Conservation (phyloP, 2,888 invertebrate species). For the Diarsia mendica region DNA sequence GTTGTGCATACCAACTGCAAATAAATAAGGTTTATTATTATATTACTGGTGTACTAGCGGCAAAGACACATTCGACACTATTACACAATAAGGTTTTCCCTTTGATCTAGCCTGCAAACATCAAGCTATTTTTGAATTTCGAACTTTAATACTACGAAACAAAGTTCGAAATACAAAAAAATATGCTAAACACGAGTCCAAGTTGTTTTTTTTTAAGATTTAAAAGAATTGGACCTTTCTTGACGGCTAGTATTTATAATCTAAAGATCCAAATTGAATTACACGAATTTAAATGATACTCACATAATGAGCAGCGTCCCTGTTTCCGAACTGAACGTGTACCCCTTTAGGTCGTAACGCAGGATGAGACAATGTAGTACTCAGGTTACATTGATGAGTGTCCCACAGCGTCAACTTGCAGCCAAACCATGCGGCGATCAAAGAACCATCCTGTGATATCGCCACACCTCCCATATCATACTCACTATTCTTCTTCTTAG, state of each 20-base stretch:
- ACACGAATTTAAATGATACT: slow-evolving; percentile 65
- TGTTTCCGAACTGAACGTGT: slow-evolving; percentile 84
- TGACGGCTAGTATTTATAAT: background rate
- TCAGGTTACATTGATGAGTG: slow-evolving; percentile 81
- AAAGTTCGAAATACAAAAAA: background rate
- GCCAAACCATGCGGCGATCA: slow-evolving; percentile 89
- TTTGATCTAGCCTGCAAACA: background rate
- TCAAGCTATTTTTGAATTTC: background rate
- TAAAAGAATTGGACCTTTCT: background rate
- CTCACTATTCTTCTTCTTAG: slow-evolving; percentile 71
- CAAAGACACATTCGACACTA: background rate
- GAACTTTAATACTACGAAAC: background rate
- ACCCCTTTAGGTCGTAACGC: slow-evolving; percentile 84
- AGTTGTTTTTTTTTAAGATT: background rate
- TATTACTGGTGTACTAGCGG: background rate
- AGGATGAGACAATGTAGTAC: slow-evolving; percentile 85
- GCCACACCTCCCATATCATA: slow-evolving; percentile 85
- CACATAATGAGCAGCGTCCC: slow-evolving; percentile 88
- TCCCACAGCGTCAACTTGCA: slow-evolving; percentile 87
- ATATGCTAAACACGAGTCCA: background rate
- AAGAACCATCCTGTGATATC: slow-evolving; percentile 86
- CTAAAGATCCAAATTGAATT: background rate
- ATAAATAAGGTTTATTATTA: background rate
- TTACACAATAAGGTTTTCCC: background rate
- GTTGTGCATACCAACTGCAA: slow-evolving; percentile 88